A percentile compares a stretch with the other conserved stretches of the same genome.
phyloP scores from a whole-genome alignment of 2,113 vertebrate species.

The Parus major region DNA sequence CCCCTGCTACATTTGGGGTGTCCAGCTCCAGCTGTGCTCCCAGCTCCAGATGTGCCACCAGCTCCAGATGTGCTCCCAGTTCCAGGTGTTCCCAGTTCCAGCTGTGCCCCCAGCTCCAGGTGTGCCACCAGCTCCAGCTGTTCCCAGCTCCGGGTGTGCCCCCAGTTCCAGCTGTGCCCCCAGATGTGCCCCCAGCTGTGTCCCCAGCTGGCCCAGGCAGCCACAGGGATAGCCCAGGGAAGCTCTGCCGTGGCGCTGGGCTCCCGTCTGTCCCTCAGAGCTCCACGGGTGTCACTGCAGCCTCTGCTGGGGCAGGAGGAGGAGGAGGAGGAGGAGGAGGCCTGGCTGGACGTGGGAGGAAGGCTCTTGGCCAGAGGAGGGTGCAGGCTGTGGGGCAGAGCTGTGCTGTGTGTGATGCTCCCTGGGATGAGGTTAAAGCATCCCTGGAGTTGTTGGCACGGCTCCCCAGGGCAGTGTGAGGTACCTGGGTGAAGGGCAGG shows the following conservation, averaged over 20 bases:
- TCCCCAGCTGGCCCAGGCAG: background rate
- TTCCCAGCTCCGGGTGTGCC: background rate
- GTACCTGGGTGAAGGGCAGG: background rate
- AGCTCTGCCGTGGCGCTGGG: background rate
- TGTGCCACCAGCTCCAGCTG: background rate
- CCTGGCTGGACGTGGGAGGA: background rate
- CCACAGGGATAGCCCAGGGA: background rate
- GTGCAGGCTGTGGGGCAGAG: background rate
- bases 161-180: background rate
- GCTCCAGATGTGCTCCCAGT: too few relatives aligned
- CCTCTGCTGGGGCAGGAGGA: background rate
- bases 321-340: background rate
- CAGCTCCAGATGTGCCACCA: background rate
- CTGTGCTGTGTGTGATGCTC: background rate
- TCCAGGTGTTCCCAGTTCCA: too few relatives aligned
- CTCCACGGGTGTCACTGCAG: background rate
- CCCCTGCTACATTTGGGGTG: accelerated
- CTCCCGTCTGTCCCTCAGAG: background rate
- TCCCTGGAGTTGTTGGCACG: background rate
- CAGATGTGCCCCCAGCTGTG: accelerated
- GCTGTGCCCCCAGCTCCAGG: background rate
- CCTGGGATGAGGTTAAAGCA: background rate
- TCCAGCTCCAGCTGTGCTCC: background rate
- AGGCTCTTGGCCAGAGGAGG: background rate
- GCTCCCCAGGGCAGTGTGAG: background rate